Evolutionary conservation across 1,140 invertebrate species (phyloP).

Genomic region (Papilio glaucus): DNA sequence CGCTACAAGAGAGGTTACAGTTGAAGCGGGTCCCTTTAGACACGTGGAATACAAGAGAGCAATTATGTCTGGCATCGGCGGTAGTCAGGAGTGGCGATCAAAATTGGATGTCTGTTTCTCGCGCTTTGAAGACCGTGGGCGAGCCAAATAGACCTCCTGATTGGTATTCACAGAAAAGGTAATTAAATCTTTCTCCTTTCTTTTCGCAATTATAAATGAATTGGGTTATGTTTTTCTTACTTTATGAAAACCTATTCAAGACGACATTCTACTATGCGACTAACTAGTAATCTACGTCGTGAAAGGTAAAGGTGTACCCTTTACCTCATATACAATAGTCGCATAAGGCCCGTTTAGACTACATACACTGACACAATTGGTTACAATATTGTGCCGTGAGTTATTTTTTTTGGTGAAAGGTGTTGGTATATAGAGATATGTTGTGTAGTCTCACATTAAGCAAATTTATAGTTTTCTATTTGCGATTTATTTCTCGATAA

Average conservation of each 20-base stretch:
- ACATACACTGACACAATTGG: no score
- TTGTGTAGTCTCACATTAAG: no score
- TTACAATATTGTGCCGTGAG: no score
- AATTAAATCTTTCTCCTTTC: not conserved
- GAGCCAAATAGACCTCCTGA: conserved; percentile 91
- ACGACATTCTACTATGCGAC: no score
- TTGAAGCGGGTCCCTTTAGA: conserved; percentile 90
- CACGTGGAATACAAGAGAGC: conserved; percentile 93
- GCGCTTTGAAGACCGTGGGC: conserved; percentile 88
- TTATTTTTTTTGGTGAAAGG: no score
- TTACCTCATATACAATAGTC: no score
- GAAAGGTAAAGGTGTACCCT: no score
- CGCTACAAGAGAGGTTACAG: conserved; percentile 85
- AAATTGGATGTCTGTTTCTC: conserved; percentile 96
- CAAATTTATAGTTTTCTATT: no score
- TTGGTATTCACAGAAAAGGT: conserved; percentile 94
- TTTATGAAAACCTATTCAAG: not conserved
- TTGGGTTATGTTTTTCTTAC: not conserved
- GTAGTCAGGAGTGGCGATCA: conserved; percentile 95
- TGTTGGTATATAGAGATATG: no score
- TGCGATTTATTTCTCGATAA: no score
- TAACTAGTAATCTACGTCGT: no score
- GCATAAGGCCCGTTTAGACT: no score
- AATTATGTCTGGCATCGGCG: conserved; percentile 93
- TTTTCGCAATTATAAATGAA: not conserved